Evolutionary conservation across 2,113 vertebrate species (phyloP).

Genomic region (Catharus bicknelli): DNA sequence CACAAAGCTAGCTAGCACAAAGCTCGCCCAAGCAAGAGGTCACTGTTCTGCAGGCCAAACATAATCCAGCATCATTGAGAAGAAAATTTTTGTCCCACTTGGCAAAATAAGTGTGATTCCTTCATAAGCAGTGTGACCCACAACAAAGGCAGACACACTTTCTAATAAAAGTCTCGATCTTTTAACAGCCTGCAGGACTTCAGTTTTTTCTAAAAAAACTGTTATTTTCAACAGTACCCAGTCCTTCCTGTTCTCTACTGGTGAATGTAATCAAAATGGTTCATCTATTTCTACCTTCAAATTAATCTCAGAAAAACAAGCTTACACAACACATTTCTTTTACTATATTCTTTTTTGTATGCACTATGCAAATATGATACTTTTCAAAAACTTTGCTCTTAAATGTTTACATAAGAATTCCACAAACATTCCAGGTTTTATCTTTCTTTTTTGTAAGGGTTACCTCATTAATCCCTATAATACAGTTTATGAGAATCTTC

Average conservation of each 20-base stretch:
- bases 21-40: neutral
- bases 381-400: neutral
- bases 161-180: neutral
- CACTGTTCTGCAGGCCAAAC: neutral
- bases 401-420: neutral
- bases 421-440: neutral
- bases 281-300: neutral
- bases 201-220: neutral
- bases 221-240: neutral
- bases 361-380: fast-evolving
- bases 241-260: neutral
- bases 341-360: neutral
- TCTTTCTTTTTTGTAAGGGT: neutral
- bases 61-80: neutral
- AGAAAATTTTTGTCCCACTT: neutral
- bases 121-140: neutral
- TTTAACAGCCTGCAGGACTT: neutral
- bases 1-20: neutral
- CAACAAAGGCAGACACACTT: neutral
- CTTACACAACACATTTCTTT: neutral
- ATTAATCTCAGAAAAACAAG: neutral
- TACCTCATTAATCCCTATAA: neutral
- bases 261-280: neutral
- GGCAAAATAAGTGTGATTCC: neutral
- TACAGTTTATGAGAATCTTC: fast-evolving